A percentile compares a stretch with the other conserved stretches of the same genome.
These are phyloP conservation scores for Puma concolor DNA, from an alignment of 2,113 vertebrate genomes.

Conservation along the genomic window DNA sequence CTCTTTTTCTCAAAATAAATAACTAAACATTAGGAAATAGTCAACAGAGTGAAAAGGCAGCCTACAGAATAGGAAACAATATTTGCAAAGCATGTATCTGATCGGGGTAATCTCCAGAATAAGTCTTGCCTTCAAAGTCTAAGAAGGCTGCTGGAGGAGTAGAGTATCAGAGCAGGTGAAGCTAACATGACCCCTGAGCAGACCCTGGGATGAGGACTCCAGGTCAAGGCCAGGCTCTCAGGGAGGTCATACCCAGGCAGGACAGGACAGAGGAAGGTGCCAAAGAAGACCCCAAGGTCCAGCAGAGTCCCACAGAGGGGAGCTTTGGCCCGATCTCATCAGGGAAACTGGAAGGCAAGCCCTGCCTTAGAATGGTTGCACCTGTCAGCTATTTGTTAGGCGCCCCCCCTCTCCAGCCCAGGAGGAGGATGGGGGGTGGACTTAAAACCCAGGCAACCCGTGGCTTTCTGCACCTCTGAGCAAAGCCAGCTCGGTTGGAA, in stretches of 20 bases:
- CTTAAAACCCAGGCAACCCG: not conserved
- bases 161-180: not conserved
- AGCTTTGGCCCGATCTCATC: not conserved
- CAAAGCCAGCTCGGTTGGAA: not conserved
- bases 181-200: not conserved
- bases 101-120: not conserved
- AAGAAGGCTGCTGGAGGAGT: not conserved
- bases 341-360: not conserved
- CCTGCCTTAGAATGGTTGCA: not conserved
- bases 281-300: not conserved
- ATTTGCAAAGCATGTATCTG: not conserved
- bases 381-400: not conserved
- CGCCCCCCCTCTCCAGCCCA: fast-evolving
- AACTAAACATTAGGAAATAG: too few relatives aligned
- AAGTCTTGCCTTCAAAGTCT: not conserved
- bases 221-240: not conserved
- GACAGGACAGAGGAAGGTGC: not conserved
- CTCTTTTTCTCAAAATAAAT: too few relatives aligned
- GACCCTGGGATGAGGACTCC: not conserved
- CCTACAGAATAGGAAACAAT: not conserved
- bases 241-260: fast-evolving
- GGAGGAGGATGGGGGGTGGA: too few relatives aligned
- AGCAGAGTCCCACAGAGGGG: not conserved
- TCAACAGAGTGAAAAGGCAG: not conserved
- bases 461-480: not conserved